Evolutionary conservation across 2,888 invertebrate genomes (phyloP).

Genomic region (Aleiodes testaceus): DNA sequence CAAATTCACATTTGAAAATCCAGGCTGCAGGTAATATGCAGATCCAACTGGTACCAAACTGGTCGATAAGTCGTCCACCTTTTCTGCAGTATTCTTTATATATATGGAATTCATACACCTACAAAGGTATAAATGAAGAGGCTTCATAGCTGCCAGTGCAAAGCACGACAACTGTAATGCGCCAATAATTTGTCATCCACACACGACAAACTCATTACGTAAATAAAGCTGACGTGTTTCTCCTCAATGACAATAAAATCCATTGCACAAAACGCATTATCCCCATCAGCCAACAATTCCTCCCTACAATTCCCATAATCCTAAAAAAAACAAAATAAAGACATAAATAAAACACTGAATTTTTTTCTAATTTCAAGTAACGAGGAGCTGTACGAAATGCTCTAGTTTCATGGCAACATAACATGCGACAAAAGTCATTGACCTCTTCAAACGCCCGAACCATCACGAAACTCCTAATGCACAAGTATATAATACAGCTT

Average conservation of each 20-base stretch:
- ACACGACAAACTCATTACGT: no score
- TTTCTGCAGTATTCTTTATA: constrained; percentile 43
- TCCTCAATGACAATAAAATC: no score
- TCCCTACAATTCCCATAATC: no score
- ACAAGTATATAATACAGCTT: constrained; percentile 21
- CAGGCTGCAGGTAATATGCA: no score
- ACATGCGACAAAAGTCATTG: constrained; percentile 69
- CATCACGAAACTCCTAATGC: constrained; percentile 2
- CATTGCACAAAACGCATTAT: no score
- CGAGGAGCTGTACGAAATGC: constrained; percentile 57
- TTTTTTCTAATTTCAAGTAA: constrained; percentile 49
- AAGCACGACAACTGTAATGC: constrained; percentile 67
- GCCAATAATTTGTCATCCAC: constrained; percentile 52
- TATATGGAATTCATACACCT: constrained; percentile 8
- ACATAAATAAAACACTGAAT: neutral
- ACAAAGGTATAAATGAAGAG: constrained; percentile 19
- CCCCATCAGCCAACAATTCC: no score
- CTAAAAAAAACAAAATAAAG: no score
- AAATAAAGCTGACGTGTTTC: neutral
- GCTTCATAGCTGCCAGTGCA: constrained; percentile 50
- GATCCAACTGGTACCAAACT: constrained; percentile 43
- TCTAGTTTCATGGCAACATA: constrained; percentile 62
- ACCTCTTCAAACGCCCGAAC: constrained; percentile 53
- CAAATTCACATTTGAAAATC: no score
- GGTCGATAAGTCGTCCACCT: constrained; percentile 69